Evolutionary conservation across 2,113 vertebrate genomes (phyloP), one percentile per base, ranked within the genome.

Genomic region (Mobula birostris): DNA sequence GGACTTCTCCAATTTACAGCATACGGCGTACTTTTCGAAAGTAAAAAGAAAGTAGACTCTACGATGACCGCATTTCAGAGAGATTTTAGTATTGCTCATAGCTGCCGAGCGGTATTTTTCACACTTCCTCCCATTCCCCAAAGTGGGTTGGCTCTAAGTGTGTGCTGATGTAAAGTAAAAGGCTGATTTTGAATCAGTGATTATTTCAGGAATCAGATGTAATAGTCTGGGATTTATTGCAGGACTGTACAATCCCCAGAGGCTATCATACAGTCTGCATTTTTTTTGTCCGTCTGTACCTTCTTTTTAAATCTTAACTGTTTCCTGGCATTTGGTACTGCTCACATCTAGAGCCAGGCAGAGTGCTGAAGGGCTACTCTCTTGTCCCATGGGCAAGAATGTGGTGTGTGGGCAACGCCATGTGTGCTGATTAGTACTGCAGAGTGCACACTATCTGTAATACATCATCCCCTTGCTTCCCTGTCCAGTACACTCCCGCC

Each of bases 121-220:
- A 87, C 24, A 29, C 29, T 87, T 15, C 5, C 19, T 56, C 3
- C 24, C 83, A 58, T 56, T 87, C 83, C 80, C 66, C 27, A 27
- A 48, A 93, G 36, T 93, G 21, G 68, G 32, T 74, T 93, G 68
- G 91, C 68, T 74, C 24, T 70, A 48, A 40, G 2, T 72, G 19
- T 19, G 17, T 27, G 91, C 8, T 93, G 91, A 93, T 72, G 91
- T 72, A 93, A 93, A 19, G 72, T 24, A 74, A 74, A 93, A 70
- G 40, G 91, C 68, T 72, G 68, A 93, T 48, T 93, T 29, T 93
- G 91, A 93, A 93, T 93, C 91, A 72, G 91, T 93, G 91, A 93
- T 93, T 93, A 93, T 93, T 93, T 93, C 91, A 76, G 91, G 91
- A 93, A 93, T 93, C 91, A 93, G 91, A 93, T 72, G 91, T 76